Evolutionary conservation across 2,888 invertebrate genomes (phyloP).

Genomic region (Chamaedrilus cognettii): DNA sequence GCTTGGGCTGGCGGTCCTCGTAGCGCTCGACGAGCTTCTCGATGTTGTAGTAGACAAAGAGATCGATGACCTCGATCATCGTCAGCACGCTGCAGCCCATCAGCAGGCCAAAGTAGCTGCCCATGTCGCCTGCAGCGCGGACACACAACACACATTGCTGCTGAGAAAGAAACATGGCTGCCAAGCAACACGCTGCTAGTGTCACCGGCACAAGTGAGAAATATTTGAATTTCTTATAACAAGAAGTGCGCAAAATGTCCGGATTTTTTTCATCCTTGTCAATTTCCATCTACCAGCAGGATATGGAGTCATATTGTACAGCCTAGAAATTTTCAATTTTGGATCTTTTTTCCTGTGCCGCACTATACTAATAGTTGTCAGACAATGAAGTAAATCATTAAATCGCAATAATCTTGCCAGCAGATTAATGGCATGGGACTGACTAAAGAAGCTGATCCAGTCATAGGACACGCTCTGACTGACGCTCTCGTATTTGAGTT

Average conservation of each 20-base stretch:
- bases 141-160: not conserved
- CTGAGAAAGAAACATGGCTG: no score
- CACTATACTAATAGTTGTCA: no score
- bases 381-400: no score
- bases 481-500: conserved; percentile 29
- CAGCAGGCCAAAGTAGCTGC: conserved; percentile 32
- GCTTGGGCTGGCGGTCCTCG: not conserved
- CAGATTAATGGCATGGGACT: conserved; percentile 7
- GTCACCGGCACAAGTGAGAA: no score
- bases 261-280: no score
- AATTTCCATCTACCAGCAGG: no score
- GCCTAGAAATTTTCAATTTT: no score
- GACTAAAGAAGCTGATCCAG: conserved; percentile 33
- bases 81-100: conserved; percentile 31
- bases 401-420: not conserved
- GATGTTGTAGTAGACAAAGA: conserved; percentile 26
- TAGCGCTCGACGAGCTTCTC: conserved; percentile 24
- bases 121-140: conserved; percentile 25
- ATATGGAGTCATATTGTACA: no score
- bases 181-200: no score
- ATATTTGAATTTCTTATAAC: no score
- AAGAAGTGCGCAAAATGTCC: no score
- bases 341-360: no score
- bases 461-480: conserved; percentile 20
- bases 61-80: conserved; percentile 27